Evolutionary conservation across 2,888 invertebrate species (phyloP), one percentile per base, ranked within the genome.

Genomic region (Operophtera brumata): DNA sequence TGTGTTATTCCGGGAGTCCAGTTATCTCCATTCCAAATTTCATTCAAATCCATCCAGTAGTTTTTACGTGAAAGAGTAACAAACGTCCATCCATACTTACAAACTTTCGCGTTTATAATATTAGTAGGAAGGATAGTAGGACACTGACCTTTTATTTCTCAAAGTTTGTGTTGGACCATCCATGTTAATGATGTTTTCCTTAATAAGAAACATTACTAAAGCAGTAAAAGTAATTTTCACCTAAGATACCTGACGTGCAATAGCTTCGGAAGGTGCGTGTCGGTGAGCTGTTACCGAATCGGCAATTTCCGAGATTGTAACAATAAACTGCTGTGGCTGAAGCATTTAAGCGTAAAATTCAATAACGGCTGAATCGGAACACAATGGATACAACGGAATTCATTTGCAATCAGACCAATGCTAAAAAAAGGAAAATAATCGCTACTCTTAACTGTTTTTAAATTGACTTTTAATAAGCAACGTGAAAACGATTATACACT

Each of bases 221-320:
- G 34, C 32, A 47, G 26, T 46, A 37, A 37, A 56, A 51, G 43
- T 30, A 51, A 51, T 47, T 47, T 47, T 13, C 47, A 40, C 50
- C 40, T 41, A 46, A 46, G 55, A 55, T 40, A 56, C 39, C 47
- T 47, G n/a, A 46, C 44, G 40, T 40, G 50, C 36, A 11, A 47
- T 28, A 39, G 44, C 44, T 43, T 2, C 51, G 51, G 46, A 54
- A 50, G 57, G 62, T 74, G 76, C 78, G 78, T 76, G 77, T 61
- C 70, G 66, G 62, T 69, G 71, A 75, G 75, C 70, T 73, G 73
- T 75, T 73, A 70, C 64, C 59, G 62, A 73, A 69, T 69, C 62
- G 62, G 58, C 65, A 64, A 68, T 71, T 63, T 61, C 60, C 62
- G 47, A 66, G 63, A 67, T 67, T 65, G 67, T 64, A 63, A 66